Percentiles rank a stretch among this genome's conserved stretches.
Evolutionary conservation across 2,797 vertebrate species (phyloP).

Genomic region (Cossypha heuglini): DNA sequence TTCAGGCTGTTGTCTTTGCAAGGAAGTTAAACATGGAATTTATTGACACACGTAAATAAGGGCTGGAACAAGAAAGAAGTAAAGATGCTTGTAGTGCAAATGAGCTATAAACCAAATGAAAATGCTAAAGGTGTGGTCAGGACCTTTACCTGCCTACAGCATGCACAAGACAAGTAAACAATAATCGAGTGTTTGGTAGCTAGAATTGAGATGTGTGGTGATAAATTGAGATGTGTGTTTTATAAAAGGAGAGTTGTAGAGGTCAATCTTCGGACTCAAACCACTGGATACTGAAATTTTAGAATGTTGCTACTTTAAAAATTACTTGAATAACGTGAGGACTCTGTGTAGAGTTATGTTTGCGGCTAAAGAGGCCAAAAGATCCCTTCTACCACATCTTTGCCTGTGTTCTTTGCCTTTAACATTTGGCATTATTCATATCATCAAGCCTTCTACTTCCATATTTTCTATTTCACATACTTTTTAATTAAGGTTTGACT

Average conservation of each 20-base stretch:
- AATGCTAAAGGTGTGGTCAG: background rate
- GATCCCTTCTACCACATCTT: background rate
- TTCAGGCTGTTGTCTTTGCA: background rate
- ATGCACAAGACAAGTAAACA: background rate
- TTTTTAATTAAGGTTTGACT: background rate
- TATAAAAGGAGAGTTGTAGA: background rate
- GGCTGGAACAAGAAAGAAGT: background rate
- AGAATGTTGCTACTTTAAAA: background rate
- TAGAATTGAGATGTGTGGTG: background rate
- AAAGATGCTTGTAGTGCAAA: background rate
- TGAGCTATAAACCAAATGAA: background rate
- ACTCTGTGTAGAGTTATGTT: background rate
- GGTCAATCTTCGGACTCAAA: background rate
- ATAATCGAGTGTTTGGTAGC: background rate
- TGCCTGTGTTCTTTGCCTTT: background rate
- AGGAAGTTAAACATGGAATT: background rate
- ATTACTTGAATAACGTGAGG: background rate
- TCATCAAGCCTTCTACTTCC: background rate
- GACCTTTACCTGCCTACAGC: background rate
- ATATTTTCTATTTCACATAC: background rate
- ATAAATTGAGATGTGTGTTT: background rate
- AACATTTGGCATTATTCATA: background rate
- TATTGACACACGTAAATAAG: background rate
- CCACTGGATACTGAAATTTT: background rate
- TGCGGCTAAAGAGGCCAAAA: background rate